phyloP scores from a whole-genome alignment of 1,140 invertebrate species.

The Rhopalosiphum padi region DNA sequence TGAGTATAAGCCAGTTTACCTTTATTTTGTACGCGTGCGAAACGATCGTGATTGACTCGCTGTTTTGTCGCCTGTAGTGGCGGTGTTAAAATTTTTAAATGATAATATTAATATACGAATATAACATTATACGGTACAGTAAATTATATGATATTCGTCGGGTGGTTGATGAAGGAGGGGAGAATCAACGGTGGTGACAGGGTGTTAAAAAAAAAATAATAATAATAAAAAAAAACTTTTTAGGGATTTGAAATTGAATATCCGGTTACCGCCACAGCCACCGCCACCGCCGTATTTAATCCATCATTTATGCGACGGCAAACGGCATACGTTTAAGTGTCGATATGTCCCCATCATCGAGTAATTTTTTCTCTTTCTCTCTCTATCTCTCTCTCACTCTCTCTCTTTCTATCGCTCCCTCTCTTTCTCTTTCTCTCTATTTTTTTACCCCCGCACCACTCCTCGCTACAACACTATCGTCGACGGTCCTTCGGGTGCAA shows the following conservation, averaged over 20 bases:
- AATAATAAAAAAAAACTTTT: constrained; percentile 34
- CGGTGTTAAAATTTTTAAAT: background rate
- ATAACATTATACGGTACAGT: constrained; percentile 13
- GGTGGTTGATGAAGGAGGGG: background rate
- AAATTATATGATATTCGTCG: constrained; percentile 32
- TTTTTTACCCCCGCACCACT: background rate
- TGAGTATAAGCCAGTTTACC: background rate
- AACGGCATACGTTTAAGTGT: constrained; percentile 57
- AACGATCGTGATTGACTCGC: background rate
- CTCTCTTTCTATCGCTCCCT: background rate
- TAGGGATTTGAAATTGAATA: constrained; percentile 44
- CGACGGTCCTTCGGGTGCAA: constrained; percentile 23
- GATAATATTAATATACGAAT: constrained; percentile 1
- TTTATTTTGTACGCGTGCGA: background rate
- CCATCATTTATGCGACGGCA: constrained; percentile 55
- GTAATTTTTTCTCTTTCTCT: constrained; percentile 37
- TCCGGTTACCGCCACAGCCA: constrained; percentile 12
- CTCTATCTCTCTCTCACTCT: background rate
- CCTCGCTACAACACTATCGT: background rate
- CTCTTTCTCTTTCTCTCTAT: background rate
- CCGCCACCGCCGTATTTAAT: constrained; percentile 43
- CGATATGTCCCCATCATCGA: constrained; percentile 54
- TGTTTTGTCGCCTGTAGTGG: background rate
- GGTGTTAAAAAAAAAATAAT: background rate
- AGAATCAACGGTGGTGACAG: background rate